phyloP scores from a whole-genome alignment of 2,888 invertebrate species.

The Agrochola macilenta region DNA sequence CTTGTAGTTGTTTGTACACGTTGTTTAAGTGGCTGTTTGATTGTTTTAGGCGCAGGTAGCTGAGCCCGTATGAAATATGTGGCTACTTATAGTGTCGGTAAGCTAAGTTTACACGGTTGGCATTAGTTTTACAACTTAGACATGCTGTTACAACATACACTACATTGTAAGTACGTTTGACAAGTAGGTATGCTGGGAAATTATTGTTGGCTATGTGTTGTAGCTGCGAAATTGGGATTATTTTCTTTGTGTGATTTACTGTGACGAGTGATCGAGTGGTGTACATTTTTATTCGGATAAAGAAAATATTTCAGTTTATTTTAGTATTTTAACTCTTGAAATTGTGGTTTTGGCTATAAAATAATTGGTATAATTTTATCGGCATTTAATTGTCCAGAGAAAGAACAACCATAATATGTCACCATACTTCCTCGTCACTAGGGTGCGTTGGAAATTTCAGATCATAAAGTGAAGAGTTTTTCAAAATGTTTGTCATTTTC shows the following conservation, averaged over 20 bases:
- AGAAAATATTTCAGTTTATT: not conserved
- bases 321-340: too few species aligned
- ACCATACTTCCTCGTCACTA: not conserved
- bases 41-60: slow-evolving; percentile 89
- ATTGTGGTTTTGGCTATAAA: not conserved
- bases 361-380: not conserved
- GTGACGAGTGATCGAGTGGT: not conserved
- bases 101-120: slow-evolving; percentile 84
- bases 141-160: slow-evolving; percentile 51
- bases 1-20: slow-evolving; percentile 76
- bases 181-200: slow-evolving; percentile 42
- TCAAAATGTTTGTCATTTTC: not conserved
- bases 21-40: slow-evolving; percentile 85
- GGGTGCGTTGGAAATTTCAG: not conserved
- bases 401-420: not conserved
- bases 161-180: slow-evolving; percentile 65
- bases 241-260: slow-evolving; percentile 28
- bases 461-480: not conserved
- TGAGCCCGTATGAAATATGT: slow-evolving; percentile 88
- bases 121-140: slow-evolving; percentile 87
- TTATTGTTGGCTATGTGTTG: slow-evolving; percentile 29
- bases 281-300: not conserved
- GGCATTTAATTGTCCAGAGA: not conserved
- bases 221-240: slow-evolving; percentile 32
- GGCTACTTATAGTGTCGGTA: slow-evolving; percentile 84